These are phyloP conservation scores for Phania funesta DNA, from an alignment of 2,888 invertebrate species.

Conservation along the genomic window DNA sequence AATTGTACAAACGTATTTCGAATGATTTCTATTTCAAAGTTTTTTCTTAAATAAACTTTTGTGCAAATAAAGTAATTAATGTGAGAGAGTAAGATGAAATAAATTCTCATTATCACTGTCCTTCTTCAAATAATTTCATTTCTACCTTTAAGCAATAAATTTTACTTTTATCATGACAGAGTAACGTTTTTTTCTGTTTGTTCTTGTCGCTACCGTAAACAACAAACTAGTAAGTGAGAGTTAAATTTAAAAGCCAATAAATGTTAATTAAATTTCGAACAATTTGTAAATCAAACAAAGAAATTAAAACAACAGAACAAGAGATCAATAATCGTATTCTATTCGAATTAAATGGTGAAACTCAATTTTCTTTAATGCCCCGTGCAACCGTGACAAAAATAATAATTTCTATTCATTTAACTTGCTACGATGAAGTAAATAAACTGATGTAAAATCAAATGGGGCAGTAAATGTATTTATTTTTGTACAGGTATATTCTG, in stretches of 20 bases:
- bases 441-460: too few species aligned
- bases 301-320: slow-evolving; percentile 1
- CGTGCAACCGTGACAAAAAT: background rate
- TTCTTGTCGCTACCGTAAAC: background rate
- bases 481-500: too few species aligned
- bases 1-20: background rate
- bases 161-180: slow-evolving; percentile 55
- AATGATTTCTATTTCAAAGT: background rate
- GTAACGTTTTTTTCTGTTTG: slow-evolving; percentile 28
- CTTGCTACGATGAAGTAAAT: too few species aligned
- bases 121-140: slow-evolving; percentile 28
- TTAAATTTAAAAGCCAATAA: slow-evolving; percentile 57
- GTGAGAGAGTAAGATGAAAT: slow-evolving; percentile 43
- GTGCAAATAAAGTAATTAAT: slow-evolving; percentile 57
- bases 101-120: slow-evolving; percentile 54
- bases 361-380: slow-evolving; percentile 2
- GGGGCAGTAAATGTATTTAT: too few species aligned
- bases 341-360: background rate
- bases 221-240: background rate
- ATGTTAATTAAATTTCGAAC: slow-evolving; percentile 63
- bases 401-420: background rate
- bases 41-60: slow-evolving; percentile 16
- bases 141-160: slow-evolving; percentile 57
- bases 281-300: slow-evolving; percentile 49
- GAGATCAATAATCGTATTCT: slow-evolving; percentile 43